phyloP scores from a whole-genome alignment of 1,140 invertebrate genomes.

The Phortica variegata region DNA sequence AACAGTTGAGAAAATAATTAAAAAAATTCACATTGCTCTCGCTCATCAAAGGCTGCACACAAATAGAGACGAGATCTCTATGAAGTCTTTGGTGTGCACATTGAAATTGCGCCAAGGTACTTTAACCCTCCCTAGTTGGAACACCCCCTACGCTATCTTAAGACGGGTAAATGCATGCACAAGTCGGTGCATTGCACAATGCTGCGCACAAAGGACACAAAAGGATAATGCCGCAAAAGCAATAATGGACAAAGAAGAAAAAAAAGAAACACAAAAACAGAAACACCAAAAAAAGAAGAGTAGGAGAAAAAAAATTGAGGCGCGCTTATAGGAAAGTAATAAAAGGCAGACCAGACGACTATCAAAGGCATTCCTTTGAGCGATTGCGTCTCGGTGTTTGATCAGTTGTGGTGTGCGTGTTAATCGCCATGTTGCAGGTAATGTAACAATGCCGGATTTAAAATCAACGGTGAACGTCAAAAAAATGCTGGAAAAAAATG shows the following conservation, averaged over 20 bases:
- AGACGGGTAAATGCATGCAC: constrained; percentile 27
- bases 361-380: not conserved
- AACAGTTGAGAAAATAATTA: no score
- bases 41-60: not conserved
- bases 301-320: no score
- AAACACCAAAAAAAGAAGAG: no score
- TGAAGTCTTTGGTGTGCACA: no score
- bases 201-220: constrained; percentile 27
- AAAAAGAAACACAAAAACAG: no score
- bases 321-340: constrained; percentile 27
- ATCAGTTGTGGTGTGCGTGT: constrained; percentile 21
- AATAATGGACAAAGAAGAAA: constrained; percentile 13
- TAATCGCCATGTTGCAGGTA: constrained; percentile 32
- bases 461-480: not conserved
- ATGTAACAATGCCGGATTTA: constrained; percentile 26
- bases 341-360: constrained; percentile 7
- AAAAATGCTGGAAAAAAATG: constrained; percentile 4
- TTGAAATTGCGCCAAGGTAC: no score
- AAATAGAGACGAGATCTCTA: constrained; percentile 4
- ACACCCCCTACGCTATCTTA: constrained; percentile 11
- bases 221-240: constrained; percentile 33
- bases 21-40: no score
- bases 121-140: constrained; percentile 1
- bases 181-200: constrained; percentile 31
- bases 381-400: no score